Base-by-base conservation (phyloP, 2,113 vertebrate species). In the Dromiciops gliroides region DNA sequence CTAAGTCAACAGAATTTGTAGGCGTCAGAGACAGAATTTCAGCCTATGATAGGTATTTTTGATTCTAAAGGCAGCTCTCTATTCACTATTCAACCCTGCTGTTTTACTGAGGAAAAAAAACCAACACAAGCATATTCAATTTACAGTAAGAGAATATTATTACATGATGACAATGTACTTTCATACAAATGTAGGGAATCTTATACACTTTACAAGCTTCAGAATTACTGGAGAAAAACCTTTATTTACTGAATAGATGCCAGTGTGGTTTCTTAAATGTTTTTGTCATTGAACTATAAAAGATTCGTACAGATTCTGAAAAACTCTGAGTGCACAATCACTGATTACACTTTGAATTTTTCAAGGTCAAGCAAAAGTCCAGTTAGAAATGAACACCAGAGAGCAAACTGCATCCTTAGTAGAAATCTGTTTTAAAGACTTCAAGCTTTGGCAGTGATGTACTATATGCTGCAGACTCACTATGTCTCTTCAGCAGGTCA, bases 381-480 rank as follows among this genome's bases (percentile, higher is more conserved):
- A 83, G 0, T 23, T 95, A 93, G 91, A 96, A 97, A 97, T 97
- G 95, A 94, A 56, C 8, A 95, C 94, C 52, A 97, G 51, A 95
- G 0, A 28, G 94, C 96, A 98, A 98, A 93, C 51, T 95, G 50
- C 16, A 25, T 92, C 92, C 23, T 56, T n/a, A 94, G 48, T 44
- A 96, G 75, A 44, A 95, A 97, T 24, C 26, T 91, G 91, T 97
- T 97, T 95, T 60, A 98, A 97, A 98, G 44, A 2, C 89, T 97
- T 96, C 91, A 97, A 96, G 94, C 11, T 97, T 97, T 96, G 96
- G 93, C 96, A 98, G 53, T 98, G 97, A 98, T 97, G 48, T 92
- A 98, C 94, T 97, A 2, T 95, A 91, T 31, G 93, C 95, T 97
- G 67, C 90, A 97, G 95, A 91, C 93, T 98, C 93, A 93, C 96